These are phyloP conservation scores for Myotis pilosus DNA, from an alignment of 2,797 vertebrate species.

Conservation along the genomic window DNA sequence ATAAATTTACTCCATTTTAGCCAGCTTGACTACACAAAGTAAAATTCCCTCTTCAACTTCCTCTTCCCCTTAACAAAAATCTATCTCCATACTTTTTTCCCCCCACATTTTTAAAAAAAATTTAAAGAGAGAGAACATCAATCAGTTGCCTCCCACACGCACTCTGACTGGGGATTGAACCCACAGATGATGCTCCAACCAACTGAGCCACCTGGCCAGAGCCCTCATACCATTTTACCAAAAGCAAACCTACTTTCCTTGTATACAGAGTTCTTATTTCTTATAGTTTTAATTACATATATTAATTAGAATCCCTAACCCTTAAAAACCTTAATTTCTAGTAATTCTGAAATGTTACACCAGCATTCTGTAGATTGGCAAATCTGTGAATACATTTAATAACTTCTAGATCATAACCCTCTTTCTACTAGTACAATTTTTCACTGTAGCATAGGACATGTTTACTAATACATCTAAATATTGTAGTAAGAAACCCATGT, in stretches of 20 bases:
- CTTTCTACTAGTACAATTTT: neutral
- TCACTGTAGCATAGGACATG: neutral
- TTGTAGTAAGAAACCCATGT: neutral
- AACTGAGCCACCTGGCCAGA: neutral
- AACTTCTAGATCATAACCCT: neutral
- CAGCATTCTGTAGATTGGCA: neutral
- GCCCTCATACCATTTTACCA: neutral
- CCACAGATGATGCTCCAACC: neutral
- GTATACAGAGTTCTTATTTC: neutral
- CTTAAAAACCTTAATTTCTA: neutral
- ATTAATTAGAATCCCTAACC: neutral
- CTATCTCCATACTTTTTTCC: no score
- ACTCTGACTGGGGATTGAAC: neutral
- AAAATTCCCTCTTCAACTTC: neutral
- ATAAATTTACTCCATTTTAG: neutral
- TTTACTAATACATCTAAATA: neutral
- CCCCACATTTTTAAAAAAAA: no score
- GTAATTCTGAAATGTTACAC: neutral
- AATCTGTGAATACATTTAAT: neutral
- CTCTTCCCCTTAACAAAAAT: no score
- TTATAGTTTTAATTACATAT: neutral
- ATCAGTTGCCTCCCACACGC: neutral
- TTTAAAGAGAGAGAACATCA: neutral
- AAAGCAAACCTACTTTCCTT: neutral
- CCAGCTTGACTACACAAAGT: neutral